phyloP scores from a whole-genome alignment of 2,888 invertebrate genomes.

The Apamea monoglypha region DNA sequence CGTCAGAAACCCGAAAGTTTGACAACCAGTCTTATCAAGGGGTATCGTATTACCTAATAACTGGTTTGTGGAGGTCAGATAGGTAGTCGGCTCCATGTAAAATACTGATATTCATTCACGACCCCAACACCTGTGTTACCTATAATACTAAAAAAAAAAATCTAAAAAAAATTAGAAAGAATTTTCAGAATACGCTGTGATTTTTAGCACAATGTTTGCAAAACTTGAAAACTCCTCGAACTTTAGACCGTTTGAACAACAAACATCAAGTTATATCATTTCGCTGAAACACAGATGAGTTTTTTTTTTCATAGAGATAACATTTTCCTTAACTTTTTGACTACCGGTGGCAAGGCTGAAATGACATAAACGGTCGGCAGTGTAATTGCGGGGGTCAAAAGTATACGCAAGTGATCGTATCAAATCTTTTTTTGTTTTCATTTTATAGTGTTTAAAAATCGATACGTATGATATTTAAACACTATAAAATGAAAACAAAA shows the following conservation, averaged over 20 bases:
- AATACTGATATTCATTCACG: no score
- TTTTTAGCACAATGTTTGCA: slow-evolving; percentile 14
- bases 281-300: slow-evolving; percentile 18
- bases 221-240: slow-evolving; percentile 2
- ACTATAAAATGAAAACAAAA: no score
- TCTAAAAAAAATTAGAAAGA: neutral
- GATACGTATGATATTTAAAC: no score
- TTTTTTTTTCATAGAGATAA: slow-evolving; percentile 12
- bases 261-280: slow-evolving; percentile 16
- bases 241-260: slow-evolving; percentile 7
- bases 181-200: slow-evolving; percentile 8
- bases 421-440: no score
- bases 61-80: no score
- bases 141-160: neutral
- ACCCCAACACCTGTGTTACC: no score
- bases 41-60: no score
- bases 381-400: neutral
- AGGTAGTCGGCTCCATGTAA: no score
- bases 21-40: no score
- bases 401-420: neutral
- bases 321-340: slow-evolving; percentile 16
- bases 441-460: no score
- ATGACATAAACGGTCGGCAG: neutral
- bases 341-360: neutral
- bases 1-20: no score